A percentile compares a stretch with the other conserved stretches of the same genome.
These are phyloP conservation scores for Drosophila kanekoi DNA, from an alignment of 2,888 invertebrate genomes.

Conservation along the genomic window DNA sequence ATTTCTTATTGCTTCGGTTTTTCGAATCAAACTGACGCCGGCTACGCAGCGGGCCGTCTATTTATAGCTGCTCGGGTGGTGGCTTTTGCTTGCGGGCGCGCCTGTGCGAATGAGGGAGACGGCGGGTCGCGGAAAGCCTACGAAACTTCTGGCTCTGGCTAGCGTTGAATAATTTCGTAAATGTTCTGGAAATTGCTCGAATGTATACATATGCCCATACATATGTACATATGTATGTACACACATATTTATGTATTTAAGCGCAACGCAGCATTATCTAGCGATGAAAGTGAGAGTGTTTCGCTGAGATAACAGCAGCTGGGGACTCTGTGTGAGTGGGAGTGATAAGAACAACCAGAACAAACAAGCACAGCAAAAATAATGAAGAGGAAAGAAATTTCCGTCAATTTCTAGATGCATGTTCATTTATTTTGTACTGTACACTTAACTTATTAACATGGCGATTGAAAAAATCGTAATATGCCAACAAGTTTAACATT, in stretches of 20 bases:
- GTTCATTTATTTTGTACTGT: background rate
- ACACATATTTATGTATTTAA: conserved; percentile 10
- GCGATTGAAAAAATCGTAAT: too few species aligned
- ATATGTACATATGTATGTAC: conserved; percentile 11
- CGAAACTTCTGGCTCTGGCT: conserved; percentile 51
- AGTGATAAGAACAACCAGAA: conserved; percentile 9
- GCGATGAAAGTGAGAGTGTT: conserved; percentile 59
- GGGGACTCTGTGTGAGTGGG: background rate
- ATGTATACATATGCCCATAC: conserved; percentile 13
- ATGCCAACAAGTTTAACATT: too few species aligned
- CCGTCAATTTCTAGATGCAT: conserved; percentile 2
- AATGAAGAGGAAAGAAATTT: conserved; percentile 5
- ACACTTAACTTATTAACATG: background rate
- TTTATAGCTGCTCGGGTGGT: conserved; percentile 68
- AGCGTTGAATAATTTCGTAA: conserved; percentile 36
- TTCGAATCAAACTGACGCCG: conserved; percentile 63
- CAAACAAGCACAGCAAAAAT: conserved; percentile 5
- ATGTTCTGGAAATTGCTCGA: conserved; percentile 58
- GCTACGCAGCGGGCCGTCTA: conserved; percentile 30
- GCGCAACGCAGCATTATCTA: conserved; percentile 53
- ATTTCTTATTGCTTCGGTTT: conserved; percentile 40
- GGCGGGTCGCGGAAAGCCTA: conserved; percentile 19
- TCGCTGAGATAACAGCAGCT: conserved; percentile 13
- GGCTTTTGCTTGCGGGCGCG: conserved; percentile 13
- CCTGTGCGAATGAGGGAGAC: conserved; percentile 17